Evolutionary conservation across 2,797 vertebrate genomes (phyloP).

Genomic region (Zenarchopterus dispar): DNA sequence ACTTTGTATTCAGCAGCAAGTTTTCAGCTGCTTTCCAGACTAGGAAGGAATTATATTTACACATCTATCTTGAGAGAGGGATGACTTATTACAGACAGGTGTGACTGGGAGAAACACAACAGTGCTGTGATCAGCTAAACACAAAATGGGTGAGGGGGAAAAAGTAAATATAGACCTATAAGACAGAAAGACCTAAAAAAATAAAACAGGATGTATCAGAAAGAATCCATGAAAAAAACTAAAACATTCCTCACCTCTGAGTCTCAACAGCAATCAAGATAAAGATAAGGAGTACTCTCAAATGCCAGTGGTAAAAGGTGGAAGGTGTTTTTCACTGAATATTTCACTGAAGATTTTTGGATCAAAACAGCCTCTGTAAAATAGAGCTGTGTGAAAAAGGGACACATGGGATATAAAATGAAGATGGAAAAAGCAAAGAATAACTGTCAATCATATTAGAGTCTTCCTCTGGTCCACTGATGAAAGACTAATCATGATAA

Average conservation of each 20-base stretch:
- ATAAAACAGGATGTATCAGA: too few species aligned
- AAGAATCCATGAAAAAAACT: too few species aligned
- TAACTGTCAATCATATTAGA: constrained; percentile 65
- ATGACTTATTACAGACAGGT: too few species aligned
- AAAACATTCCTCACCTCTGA: constrained; percentile 5
- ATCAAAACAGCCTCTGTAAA: constrained; percentile 54
- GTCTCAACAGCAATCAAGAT: constrained; percentile 43
- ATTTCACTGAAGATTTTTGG: constrained; percentile 56
- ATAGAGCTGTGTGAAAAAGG: constrained; percentile 26
- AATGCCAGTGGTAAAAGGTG: neutral
- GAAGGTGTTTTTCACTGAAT: constrained; percentile 33
- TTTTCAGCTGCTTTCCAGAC: too few species aligned
- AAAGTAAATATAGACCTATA: too few species aligned
- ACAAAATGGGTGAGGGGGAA: too few species aligned
- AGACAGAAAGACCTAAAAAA: too few species aligned
- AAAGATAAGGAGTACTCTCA: constrained; percentile 57
- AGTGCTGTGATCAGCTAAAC: too few species aligned
- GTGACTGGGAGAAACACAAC: too few species aligned
- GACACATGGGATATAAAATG: constrained; percentile 54
- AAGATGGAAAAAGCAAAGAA: constrained; percentile 60
- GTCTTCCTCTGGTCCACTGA: constrained; percentile 65
- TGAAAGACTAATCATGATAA: constrained; percentile 74
- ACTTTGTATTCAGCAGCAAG: too few species aligned
- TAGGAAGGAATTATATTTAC: too few species aligned
- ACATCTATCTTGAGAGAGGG: too few species aligned